Base-by-base conservation (phyloP, 2,888 invertebrate species). In the Muscina levida region DNA sequence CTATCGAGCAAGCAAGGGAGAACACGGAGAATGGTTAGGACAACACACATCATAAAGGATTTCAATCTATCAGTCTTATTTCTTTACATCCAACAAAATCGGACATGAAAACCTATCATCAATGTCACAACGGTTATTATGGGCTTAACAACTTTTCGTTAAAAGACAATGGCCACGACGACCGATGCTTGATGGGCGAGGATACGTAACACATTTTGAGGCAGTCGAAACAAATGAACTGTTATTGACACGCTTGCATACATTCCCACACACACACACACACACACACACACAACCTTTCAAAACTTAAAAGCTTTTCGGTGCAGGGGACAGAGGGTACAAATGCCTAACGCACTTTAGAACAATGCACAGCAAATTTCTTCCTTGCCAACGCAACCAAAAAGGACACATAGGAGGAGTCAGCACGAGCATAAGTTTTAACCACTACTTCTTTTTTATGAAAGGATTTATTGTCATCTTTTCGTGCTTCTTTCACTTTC, bases 51-150 rank as follows among this genome's bases (percentile, higher is more conserved):
- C 56, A 73, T 42, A 67, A 68, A 77, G 73, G 66, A 73, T 74
- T 66, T 78, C 42, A 72, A 74, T 74, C 56, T 13, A 75, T 77
- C 46, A 73, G 17, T 62, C 17, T 68, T 42, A 56, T 46, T 62
- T 15, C 15, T 51, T 39, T 15, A 48, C 42, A 39, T 71, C 6
- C 42, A 62, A 59, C 62, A 57, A 73, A 46, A 79, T 65, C 66
- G 70, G 71, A 79, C 73, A 73, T 67, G 66, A 51, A 74, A 80
- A 74, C 76, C 72, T 72, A 81, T 77, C 83, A 83, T 83, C 77
- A 82, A 74, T 79, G 83, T 83, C 83, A 79, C 53, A 66, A 59
- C 75, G 75, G 79, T 77, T 82, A 82, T 82, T 82, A 82, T 72
- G 65, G 66, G 76, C 68, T 72, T 74, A 73, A 42, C 44, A 44